Evolutionary conservation across 2,797 vertebrate genomes (phyloP).

Genomic region (Acanthiza pusilla): DNA sequence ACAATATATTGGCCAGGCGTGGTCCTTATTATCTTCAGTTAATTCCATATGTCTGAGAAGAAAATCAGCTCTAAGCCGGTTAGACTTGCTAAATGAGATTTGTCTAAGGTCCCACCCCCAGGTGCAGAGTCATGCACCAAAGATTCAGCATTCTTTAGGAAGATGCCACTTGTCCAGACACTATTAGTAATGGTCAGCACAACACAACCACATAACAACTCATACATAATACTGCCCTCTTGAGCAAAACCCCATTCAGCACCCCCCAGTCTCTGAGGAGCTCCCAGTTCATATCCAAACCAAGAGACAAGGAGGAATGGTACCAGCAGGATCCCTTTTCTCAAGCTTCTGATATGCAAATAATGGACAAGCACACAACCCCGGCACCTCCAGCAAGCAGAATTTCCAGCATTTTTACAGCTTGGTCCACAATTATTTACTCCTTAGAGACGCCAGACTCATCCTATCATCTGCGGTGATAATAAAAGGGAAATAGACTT

Average conservation of each 20-base stretch:
- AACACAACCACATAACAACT: not conserved
- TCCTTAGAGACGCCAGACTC: not conserved
- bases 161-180: not conserved
- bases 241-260: not conserved
- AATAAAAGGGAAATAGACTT: not conserved
- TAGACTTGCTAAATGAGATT: not conserved
- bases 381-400: not conserved
- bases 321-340: not conserved
- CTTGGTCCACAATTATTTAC: not conserved
- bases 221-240: not conserved
- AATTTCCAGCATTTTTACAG: not conserved
- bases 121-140: not conserved
- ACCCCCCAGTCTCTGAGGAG: not conserved
- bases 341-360: not conserved
- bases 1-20: not conserved
- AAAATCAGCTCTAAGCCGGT: conserved; percentile 9
- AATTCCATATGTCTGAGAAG: conserved; percentile 43
- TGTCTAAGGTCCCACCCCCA: not conserved
- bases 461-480: not conserved
- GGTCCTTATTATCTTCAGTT: not conserved
- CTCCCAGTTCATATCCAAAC: not conserved
- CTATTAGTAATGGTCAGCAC: not conserved
- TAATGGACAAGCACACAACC: not conserved
- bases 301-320: fast-evolving
- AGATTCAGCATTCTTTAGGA: not conserved